These are phyloP conservation scores for Cataglyphis rosenhaueri DNA, from an alignment of 2,888 invertebrate species.

Conservation along the genomic window DNA sequence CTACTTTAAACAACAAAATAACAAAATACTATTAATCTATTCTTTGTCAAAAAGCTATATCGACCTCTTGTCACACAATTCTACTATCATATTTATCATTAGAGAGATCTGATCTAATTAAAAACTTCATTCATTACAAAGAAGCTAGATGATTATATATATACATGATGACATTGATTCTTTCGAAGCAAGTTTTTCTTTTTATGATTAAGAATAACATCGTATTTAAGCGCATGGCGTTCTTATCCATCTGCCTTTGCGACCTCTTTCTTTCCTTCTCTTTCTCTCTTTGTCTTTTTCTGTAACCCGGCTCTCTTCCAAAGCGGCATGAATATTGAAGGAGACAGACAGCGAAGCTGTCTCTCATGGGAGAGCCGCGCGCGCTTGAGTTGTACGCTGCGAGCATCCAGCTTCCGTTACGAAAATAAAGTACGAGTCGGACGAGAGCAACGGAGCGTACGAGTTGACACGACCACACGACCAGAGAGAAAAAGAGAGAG, in stretches of 20 bases:
- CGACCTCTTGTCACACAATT: neutral
- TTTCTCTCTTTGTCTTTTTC: conserved; percentile 20
- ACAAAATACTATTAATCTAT: neutral
- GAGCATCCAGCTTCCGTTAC: conserved; percentile 73
- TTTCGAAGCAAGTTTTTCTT: neutral
- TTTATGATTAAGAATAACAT: conserved; percentile 39
- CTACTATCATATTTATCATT: neutral
- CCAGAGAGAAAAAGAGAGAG: conserved; percentile 45
- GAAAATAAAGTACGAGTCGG: conserved; percentile 70
- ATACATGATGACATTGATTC: neutral
- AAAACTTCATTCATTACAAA: neutral
- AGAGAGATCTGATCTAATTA: neutral
- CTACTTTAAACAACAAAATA: conserved; percentile 7
- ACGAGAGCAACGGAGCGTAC: conserved; percentile 60
- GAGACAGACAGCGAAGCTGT: conserved; percentile 66
- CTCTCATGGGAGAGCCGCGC: conserved; percentile 62
- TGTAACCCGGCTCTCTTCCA: conserved; percentile 19
- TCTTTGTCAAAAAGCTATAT: neutral
- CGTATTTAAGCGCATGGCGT: conserved; percentile 37
- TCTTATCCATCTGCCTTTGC: conserved; percentile 23
- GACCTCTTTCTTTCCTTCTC: conserved; percentile 4
- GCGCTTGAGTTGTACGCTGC: conserved; percentile 49
- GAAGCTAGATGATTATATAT: neutral
- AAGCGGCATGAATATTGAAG: conserved; percentile 63
- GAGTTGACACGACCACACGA: conserved; percentile 53